phyloP scores from a whole-genome alignment of 2,797 vertebrate genomes.

The Neosilurus hyrtlii region DNA sequence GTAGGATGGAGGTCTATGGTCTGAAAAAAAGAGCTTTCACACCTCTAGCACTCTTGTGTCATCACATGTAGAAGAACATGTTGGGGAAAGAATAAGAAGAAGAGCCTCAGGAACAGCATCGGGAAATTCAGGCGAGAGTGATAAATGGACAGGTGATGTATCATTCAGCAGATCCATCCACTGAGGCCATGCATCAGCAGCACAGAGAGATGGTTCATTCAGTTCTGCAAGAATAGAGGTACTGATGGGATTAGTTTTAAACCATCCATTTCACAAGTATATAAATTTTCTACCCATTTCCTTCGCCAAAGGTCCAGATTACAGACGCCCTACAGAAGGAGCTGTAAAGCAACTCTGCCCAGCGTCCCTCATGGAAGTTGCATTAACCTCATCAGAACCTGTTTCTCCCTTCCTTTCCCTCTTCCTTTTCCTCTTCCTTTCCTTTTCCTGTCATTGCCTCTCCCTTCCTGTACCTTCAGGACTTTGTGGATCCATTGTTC shows the following conservation, averaged over 20 bases:
- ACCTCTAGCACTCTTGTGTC: slow-evolving; percentile 32
- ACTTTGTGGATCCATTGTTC: not conserved
- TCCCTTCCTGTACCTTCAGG: not conserved
- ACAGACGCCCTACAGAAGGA: too few species aligned
- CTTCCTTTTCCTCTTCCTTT: too few species aligned
- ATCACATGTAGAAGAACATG: not conserved
- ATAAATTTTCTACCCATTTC: too few species aligned
- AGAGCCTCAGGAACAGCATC: slow-evolving; percentile 11
- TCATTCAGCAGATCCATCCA: slow-evolving; percentile 68
- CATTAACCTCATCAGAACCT: too few species aligned
- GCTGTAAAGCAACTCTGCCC: too few species aligned
- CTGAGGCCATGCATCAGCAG: slow-evolving; percentile 66
- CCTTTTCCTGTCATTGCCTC: too few species aligned
- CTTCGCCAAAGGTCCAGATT: too few species aligned
- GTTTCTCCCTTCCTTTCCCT: too few species aligned
- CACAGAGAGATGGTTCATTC: slow-evolving; percentile 62
- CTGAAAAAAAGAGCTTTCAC: slow-evolving; percentile 34
- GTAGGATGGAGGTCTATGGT: slow-evolving; percentile 10
- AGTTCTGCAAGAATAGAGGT: too few species aligned
- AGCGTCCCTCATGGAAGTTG: too few species aligned
- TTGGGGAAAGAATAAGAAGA: not conserved
- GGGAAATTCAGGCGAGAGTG: slow-evolving; percentile 21
- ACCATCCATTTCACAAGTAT: too few species aligned
- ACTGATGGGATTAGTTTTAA: too few species aligned
- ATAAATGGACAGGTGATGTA: slow-evolving; percentile 74